These are phyloP conservation scores for Standfussiana lucernea DNA, from an alignment of 2,888 invertebrate genomes.

Conservation along the genomic window DNA sequence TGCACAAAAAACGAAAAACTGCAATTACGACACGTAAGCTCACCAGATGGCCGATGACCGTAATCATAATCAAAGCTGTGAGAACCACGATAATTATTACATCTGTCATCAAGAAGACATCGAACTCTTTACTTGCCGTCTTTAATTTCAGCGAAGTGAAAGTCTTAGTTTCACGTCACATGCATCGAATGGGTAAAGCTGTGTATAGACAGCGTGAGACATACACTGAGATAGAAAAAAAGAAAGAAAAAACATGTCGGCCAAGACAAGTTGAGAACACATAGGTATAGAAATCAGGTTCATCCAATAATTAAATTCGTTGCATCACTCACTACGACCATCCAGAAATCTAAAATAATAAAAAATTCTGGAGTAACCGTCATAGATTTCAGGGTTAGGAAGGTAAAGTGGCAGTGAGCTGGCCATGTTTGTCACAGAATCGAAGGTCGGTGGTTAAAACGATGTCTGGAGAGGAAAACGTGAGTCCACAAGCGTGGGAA, in stretches of 20 bases:
- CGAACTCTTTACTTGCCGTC: conserved; percentile 5
- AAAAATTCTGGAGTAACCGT: neutral
- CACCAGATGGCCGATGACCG: neutral
- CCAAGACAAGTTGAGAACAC: neutral
- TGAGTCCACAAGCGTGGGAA: fast-evolving
- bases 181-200: conserved; percentile 14
- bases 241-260: neutral
- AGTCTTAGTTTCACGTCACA: conserved; percentile 43
- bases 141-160: conserved; percentile 53
- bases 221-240: neutral
- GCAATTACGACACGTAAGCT: neutral
- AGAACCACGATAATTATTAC: conserved; percentile 17
- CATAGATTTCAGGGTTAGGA: neutral
- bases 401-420: neutral
- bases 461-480: neutral
- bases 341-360: neutral
- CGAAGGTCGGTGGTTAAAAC: neutral
- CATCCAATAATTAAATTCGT: neutral
- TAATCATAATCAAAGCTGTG: conserved; percentile 7
- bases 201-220: neutral
- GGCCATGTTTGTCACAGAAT: neutral
- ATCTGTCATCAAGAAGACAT: conserved; percentile 14
- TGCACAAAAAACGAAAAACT: too few species aligned
- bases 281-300: neutral
- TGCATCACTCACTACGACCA: neutral